These are phyloP conservation scores for Engystomops pustulosus DNA, from an alignment of 2,113 vertebrate species.

Conservation along the genomic window DNA sequence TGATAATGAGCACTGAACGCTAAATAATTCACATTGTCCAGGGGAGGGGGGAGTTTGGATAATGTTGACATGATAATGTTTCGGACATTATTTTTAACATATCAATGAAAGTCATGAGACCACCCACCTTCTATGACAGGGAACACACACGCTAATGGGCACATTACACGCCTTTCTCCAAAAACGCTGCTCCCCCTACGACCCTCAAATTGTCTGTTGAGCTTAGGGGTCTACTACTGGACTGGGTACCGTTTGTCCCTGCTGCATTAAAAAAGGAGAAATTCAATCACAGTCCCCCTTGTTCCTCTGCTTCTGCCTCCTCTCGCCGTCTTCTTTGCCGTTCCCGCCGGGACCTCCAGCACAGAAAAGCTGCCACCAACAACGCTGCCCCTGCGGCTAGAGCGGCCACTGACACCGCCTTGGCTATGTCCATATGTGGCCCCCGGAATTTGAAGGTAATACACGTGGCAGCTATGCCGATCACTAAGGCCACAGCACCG, in stretches of 20 bases:
- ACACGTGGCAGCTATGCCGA: constrained; percentile 82
- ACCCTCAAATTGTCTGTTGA: neutral
- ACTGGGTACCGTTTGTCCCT: neutral
- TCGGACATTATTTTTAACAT: neutral
- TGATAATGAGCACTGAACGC: neutral
- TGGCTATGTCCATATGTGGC: constrained; percentile 82
- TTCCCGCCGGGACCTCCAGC: constrained; percentile 83
- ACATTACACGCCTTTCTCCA: neutral
- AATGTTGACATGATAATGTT: constrained; percentile 19
- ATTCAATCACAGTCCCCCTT: constrained; percentile 79
- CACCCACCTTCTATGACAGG: constrained; percentile 17
- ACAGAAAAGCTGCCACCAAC: constrained; percentile 79
- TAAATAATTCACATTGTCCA: neutral
- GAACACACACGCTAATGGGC: constrained; percentile 25
- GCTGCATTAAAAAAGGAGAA: constrained; percentile 9
- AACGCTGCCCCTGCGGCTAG: constrained; percentile 79
- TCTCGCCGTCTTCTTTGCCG: constrained; percentile 79
- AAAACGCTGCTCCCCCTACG: neutral
- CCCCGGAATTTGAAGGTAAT: constrained; percentile 90
- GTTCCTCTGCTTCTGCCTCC: constrained; percentile 77
- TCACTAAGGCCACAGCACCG: constrained; percentile 87
- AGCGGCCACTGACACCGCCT: constrained; percentile 84
- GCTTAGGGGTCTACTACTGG: neutral
- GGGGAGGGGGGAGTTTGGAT: neutral
- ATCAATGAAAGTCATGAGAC: neutral